These are phyloP conservation scores for Graphium colonna DNA, from an alignment of 2,888 invertebrate species.

Conservation along the genomic window DNA sequence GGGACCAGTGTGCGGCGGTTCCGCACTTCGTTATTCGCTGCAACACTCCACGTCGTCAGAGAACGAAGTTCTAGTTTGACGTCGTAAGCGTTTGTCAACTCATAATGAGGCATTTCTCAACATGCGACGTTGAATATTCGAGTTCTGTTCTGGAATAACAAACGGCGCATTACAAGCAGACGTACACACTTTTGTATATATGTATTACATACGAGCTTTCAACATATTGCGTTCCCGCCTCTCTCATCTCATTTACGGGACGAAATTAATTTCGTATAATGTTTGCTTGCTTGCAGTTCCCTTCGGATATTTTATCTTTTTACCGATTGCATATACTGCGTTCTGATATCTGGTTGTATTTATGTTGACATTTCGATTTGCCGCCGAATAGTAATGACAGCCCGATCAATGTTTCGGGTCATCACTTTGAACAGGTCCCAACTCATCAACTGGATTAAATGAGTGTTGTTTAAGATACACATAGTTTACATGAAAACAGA, in stretches of 20 bases:
- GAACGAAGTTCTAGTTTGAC: slow-evolving; percentile 8
- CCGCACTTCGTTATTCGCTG: background rate
- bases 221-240: slow-evolving; percentile 18
- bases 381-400: slow-evolving; percentile 18
- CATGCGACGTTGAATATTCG: slow-evolving; percentile 19
- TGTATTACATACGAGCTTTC: slow-evolving; percentile 7
- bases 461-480: background rate
- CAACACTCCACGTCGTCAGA: background rate
- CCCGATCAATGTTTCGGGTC: slow-evolving; percentile 23
- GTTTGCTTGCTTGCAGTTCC: slow-evolving; percentile 20
- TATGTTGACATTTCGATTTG: slow-evolving; percentile 25
- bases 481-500: background rate
- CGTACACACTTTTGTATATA: background rate
- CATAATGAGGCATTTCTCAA: slow-evolving; percentile 19
- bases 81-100: slow-evolving; percentile 12
- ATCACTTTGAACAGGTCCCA: background rate
- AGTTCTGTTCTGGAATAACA: slow-evolving; percentile 20
- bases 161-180: slow-evolving; percentile 8
- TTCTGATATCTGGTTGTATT: slow-evolving; percentile 7
- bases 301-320: slow-evolving; percentile 7
- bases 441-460: slow-evolving; percentile 1
- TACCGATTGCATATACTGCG: slow-evolving; percentile 10
- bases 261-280: slow-evolving; percentile 25
- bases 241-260: slow-evolving; percentile 21
- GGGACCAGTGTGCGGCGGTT: background rate